These are phyloP conservation scores for Byasa hedistus DNA, from an alignment of 2,888 invertebrate genomes.

Conservation along the genomic window DNA sequence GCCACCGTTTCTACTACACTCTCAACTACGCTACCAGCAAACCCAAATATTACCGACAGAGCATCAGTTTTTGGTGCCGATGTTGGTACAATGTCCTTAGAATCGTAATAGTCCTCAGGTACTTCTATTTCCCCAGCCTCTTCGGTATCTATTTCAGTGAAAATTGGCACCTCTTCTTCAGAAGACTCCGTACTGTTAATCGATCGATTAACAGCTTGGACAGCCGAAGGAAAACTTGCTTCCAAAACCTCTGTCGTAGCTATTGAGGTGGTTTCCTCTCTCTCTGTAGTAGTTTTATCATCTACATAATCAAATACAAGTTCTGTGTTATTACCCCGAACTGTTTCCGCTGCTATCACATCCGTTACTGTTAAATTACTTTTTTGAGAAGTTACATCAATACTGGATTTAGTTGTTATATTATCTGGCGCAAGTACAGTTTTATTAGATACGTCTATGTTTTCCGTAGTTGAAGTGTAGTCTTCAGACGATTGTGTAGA, in stretches of 20 bases:
- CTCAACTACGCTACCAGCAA: constrained; percentile 72
- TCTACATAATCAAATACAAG: neutral
- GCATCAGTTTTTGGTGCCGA: constrained; percentile 68
- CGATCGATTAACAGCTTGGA: constrained; percentile 28
- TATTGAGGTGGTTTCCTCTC: constrained; percentile 7
- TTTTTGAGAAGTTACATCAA: constrained; percentile 10
- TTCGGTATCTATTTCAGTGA: constrained; percentile 63
- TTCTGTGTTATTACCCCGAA: constrained; percentile 34
- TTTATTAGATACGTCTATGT: constrained; percentile 38
- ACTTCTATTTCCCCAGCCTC: constrained; percentile 48
- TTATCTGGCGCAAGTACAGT: constrained; percentile 24
- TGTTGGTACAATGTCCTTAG: constrained; percentile 67
- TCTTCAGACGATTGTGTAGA: constrained; percentile 50
- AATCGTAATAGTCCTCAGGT: constrained; percentile 72
- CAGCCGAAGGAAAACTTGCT: neutral
- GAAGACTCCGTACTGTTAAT: constrained; percentile 42
- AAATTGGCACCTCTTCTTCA: constrained; percentile 57
- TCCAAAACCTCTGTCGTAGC: constrained; percentile 7
- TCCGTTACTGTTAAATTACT: constrained; percentile 35
- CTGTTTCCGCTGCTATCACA: constrained; percentile 33
- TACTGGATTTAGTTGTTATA: constrained; percentile 5
- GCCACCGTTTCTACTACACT: constrained; percentile 71
- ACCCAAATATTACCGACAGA: constrained; percentile 66
- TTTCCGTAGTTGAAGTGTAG: constrained; percentile 40
- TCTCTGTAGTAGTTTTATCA: constrained; percentile 8